These are phyloP conservation scores for Microcebus tavaratra DNA, from an alignment of 2,113 vertebrate species.

Conservation along the genomic window DNA sequence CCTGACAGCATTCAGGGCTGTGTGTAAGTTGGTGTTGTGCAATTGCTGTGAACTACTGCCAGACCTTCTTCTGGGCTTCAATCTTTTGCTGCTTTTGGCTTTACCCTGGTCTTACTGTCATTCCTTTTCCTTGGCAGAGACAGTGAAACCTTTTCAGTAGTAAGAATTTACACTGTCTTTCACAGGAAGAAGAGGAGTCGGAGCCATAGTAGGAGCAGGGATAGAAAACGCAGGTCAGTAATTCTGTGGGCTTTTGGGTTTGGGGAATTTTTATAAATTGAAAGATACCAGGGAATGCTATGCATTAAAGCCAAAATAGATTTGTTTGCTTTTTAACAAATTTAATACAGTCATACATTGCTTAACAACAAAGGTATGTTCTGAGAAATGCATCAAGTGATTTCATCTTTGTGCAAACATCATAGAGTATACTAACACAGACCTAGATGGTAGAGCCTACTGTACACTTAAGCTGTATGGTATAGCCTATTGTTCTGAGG, in stretches of 20 bases:
- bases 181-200: slow-evolving; percentile 77
- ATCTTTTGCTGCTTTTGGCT: background rate
- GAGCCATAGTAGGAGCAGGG: slow-evolving; percentile 76
- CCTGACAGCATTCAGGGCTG: background rate
- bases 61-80: background rate
- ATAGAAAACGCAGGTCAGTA: slow-evolving; percentile 77
- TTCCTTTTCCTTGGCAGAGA: slow-evolving; percentile 11
- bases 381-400: no score
- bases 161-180: background rate
- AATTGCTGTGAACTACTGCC: background rate
- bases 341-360: no score
- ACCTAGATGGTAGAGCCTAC: no score
- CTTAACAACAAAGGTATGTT: no score
- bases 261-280: background rate
- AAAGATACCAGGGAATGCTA: background rate
- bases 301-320: background rate
- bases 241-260: background rate
- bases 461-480: no score
- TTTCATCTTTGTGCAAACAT: no score
- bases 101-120: background rate
- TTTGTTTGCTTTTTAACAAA: background rate
- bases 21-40: background rate
- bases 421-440: no score
- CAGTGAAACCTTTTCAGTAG: background rate
- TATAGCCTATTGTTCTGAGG: no score